A percentile compares a stretch with the other conserved stretches of the same genome.
Evolutionary conservation across 2,113 vertebrate genomes (phyloP).

Genomic region (Harpagus bidentatus): DNA sequence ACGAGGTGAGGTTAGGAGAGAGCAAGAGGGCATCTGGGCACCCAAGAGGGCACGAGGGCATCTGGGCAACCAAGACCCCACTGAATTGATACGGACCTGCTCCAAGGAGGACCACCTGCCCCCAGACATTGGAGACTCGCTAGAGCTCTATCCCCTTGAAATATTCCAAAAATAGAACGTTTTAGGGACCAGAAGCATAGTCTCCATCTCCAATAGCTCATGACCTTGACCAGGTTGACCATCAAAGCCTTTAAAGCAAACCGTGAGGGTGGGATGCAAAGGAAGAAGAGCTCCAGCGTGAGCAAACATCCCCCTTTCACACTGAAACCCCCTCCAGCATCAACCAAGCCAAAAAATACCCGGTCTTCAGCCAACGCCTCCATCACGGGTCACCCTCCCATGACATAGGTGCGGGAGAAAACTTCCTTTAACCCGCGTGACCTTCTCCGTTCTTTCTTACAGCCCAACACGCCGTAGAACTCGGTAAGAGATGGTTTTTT

Average conservation of each 20-base stretch:
- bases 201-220: background rate
- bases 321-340: background rate
- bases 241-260: background rate
- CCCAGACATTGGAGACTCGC: background rate
- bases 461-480: background rate
- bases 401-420: background rate
- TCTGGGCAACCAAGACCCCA: background rate
- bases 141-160: background rate
- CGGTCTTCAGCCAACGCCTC: too few relatives aligned
- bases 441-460: background rate
- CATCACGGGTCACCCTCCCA: too few relatives aligned
- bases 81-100: background rate
- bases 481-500: background rate
- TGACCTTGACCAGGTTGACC: background rate
- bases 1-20: background rate
- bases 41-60: too few relatives aligned
- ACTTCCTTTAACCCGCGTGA: background rate
- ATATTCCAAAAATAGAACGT: background rate
- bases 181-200: background rate
- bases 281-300: background rate
- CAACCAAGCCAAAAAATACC: background rate
- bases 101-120: background rate
- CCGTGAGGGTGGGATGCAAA: background rate
- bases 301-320: background rate
- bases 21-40: background rate